Base-by-base conservation (phyloP, 2,113 vertebrate species). In the Hippocampus comes region DNA sequence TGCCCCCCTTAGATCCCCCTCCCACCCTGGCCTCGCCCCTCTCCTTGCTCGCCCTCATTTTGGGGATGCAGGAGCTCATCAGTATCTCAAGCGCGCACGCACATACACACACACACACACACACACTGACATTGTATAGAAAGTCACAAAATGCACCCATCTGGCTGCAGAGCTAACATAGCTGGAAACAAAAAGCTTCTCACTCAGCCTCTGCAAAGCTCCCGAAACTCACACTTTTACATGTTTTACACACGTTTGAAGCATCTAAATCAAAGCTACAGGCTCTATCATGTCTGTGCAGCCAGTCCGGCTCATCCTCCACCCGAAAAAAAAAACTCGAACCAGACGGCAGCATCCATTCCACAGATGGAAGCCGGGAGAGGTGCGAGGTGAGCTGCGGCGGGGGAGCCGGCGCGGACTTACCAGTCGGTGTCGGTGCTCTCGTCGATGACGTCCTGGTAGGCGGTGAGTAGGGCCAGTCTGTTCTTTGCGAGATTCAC, bases 371-470 rank as follows among this genome's bases (percentile, higher is more conserved):
- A 17, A 64, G 65, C 27, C 15, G 38, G 8, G 4, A 0, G 1
- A 4, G 27, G 30, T 17, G 12, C 5, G 14, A 41, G 8, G 18
- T 10, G 30, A 27, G 59, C 20, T 23, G 56, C 0, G 27, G 7
- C 0, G n/a, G 2, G 1, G 1, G 4, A 23, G 34, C 38, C 42
- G 64, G 9, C 9, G 0, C 1, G 73, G 43, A 89, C 93, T 92
- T 83, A 94, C 93, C 93, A 94, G 90, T 94, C 91, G 66, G 90
- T 90, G 82, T 91, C 76, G 41, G 90, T 89, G 34, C 86, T 84
- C 65, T 93, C 93, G 88, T 88, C 87, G 56, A 94, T 94, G 82
- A 94, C 93, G 82, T 92, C 92, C 89, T 93, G 92, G 85, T 94
- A 94, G 71, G 92, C 89, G 82, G 91, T 92, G 68, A 94, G 91